Conservation (phyloP, 2,888 invertebrate genomes). For the Brachyopa scutellaris region DNA sequence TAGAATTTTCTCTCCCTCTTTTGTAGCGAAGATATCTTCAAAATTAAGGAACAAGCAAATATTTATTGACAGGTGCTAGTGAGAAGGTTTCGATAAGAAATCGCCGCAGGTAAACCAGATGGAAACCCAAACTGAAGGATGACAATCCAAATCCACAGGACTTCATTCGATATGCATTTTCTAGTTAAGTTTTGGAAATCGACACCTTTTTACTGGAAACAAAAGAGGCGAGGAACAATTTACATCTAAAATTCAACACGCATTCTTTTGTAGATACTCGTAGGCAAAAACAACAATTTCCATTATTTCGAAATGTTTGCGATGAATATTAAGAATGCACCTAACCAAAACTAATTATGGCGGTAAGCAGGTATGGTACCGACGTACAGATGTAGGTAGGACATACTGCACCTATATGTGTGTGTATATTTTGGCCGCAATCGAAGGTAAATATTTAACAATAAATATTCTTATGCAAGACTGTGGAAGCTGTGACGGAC, state of each 20-base stretch:
- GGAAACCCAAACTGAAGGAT: slow-evolving; percentile 29
- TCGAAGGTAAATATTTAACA: slow-evolving; percentile 29
- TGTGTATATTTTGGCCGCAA: slow-evolving; percentile 6
- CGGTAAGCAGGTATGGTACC: slow-evolving; percentile 4
- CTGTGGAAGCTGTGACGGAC: slow-evolving; percentile 17
- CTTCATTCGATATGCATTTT: background rate
- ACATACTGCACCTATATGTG: too few relatives aligned
- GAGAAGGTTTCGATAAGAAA: slow-evolving; percentile 49
- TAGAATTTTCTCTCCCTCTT: slow-evolving; percentile 39
- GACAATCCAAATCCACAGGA: background rate
- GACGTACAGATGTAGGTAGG: background rate
- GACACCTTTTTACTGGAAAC: slow-evolving; percentile 51
- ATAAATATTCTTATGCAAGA: slow-evolving; percentile 4
- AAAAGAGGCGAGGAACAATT: slow-evolving; percentile 28
- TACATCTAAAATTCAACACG: slow-evolving; percentile 41
- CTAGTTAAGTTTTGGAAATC: slow-evolving; percentile 13
- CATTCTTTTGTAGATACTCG: slow-evolving; percentile 23
- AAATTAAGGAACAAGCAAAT: slow-evolving; percentile 45
- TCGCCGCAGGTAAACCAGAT: slow-evolving; percentile 48
- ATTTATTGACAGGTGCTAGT: slow-evolving; percentile 67
- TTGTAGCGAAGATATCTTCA: slow-evolving; percentile 12
- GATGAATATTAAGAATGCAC: slow-evolving; percentile 49
- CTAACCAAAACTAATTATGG: slow-evolving; percentile 62
- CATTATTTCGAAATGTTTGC: slow-evolving; percentile 30
- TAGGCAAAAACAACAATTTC: slow-evolving; percentile 4